Conservation (phyloP, 2,888 invertebrate species). For the Nebria salina region DNA sequence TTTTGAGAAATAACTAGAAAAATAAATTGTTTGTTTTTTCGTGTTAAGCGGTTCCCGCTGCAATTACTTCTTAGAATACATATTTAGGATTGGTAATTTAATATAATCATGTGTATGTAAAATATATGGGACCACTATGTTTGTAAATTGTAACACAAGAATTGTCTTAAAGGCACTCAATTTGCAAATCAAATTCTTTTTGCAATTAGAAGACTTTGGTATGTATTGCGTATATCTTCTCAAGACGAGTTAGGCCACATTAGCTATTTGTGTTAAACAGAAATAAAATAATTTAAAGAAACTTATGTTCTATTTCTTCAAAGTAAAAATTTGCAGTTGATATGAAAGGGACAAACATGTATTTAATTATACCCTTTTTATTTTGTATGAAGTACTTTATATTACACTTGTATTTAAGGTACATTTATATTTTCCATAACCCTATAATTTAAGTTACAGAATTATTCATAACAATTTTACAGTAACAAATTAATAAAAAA, state of each 20-base stretch:
- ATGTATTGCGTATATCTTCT: background rate
- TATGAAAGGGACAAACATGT: background rate
- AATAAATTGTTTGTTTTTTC: too few relatives aligned
- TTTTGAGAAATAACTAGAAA: too few relatives aligned
- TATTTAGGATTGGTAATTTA: background rate
- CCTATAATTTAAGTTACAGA: constrained; percentile 41
- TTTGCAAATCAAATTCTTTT: too few relatives aligned
- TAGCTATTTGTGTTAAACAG: background rate
- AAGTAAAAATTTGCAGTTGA: background rate
- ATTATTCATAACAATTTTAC: constrained; percentile 45
- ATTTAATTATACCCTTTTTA: constrained; percentile 20
- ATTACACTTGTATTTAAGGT: constrained; percentile 46
- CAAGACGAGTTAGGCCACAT: background rate
- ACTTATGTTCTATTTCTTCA: background rate
- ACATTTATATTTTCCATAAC: constrained; percentile 47
- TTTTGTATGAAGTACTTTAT: constrained; percentile 45
- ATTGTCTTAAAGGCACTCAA: background rate
- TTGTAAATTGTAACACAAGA: background rate
- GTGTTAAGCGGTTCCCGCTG: too few relatives aligned
- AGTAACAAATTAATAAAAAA: constrained; percentile 38
- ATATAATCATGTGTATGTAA: background rate
- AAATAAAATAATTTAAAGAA: background rate
- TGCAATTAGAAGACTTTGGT: background rate
- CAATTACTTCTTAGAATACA: background rate
- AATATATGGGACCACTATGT: background rate